phyloP scores from a whole-genome alignment of 1,140 invertebrate genomes.

The Zaprionus ghesquierei region DNA sequence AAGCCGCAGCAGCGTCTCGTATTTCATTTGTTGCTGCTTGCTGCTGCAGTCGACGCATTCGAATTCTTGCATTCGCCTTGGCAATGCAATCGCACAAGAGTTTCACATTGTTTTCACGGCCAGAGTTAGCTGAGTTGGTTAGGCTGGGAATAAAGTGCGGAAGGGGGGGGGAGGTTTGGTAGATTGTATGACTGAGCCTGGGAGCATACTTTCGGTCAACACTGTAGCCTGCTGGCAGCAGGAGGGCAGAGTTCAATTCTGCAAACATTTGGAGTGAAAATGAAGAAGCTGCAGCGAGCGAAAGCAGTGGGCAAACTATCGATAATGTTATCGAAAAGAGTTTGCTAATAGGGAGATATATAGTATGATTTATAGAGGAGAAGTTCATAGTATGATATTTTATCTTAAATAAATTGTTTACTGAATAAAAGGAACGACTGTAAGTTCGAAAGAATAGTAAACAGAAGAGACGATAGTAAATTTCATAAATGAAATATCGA shows the following conservation, averaged over 20 bases:
- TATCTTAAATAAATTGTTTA: too few species aligned
- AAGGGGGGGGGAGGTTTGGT: background rate
- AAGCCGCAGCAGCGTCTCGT: constrained; percentile 46
- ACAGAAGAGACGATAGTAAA: too few species aligned
- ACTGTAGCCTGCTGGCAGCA: background rate
- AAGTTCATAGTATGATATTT: too few species aligned
- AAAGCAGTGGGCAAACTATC: background rate
- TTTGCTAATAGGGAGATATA: too few species aligned
- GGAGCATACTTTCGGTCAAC: background rate
- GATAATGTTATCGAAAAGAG: background rate
- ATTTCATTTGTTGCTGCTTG: constrained; percentile 35
- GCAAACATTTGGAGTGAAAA: background rate
- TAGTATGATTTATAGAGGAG: too few species aligned
- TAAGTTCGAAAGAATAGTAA: too few species aligned
- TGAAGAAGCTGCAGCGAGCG: background rate
- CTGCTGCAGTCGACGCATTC: constrained; percentile 28
- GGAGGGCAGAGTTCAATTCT: background rate
- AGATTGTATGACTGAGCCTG: background rate
- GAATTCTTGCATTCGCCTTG: constrained; percentile 47
- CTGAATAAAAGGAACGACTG: too few species aligned
- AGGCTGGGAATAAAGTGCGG: too few species aligned
- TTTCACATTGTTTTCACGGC: constrained; percentile 46
- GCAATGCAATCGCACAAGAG: constrained; percentile 40
- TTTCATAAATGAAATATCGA: too few species aligned
- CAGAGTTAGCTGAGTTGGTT: background rate